Evolutionary conservation across 2,888 invertebrate genomes (phyloP), one percentile per base, ranked within the genome.

Genomic region (Chalcis sispes): DNA sequence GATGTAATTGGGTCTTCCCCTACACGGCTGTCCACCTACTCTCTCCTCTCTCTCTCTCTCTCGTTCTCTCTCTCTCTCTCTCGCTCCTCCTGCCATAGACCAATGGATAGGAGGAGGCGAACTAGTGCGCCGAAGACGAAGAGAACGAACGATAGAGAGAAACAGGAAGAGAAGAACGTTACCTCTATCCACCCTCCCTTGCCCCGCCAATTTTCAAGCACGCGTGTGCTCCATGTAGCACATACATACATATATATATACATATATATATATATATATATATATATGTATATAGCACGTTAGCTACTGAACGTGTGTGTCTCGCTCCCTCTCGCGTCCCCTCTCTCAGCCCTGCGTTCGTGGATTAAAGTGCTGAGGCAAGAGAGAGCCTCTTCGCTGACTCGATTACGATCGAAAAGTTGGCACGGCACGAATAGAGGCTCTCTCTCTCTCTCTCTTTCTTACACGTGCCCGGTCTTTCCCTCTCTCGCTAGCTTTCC

Each of bases 1-100:
- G 80, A 81, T 82, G 83, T 83, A 83, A 83, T 83, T 83, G 83
- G 81, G 79, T 83, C 83, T 79, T 77, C 79, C 77, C 64, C 64
- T 48, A 48, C 62, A 59, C 59, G 67, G 73, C 54, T 75, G 62
- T 42, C n/a, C n/a, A n/a, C n/a, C n/a, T n/a, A n/a, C 74, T 27
- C 46, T 32, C 36, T 61, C 42, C 23, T 66, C 73, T 46, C 36
- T 52, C 54, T 23, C 56, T 25, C 29, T 67, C 25, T 20, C 52
- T 48, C 62, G 0, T 27, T 58, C 20, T 29, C 40, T 36, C 29
- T n/a, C 36, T 20, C 15, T 25, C 74, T 27, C 46, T 32, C 36
- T 61, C 42, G 15, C 59, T 66, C 32, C 36, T 52, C 54, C 15
- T 46, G 29, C 10, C 29, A 29, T 56, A 25, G 46, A 25, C 23